These are phyloP conservation scores for Sesia apiformis DNA, from an alignment of 2,888 invertebrate species.

Conservation along the genomic window DNA sequence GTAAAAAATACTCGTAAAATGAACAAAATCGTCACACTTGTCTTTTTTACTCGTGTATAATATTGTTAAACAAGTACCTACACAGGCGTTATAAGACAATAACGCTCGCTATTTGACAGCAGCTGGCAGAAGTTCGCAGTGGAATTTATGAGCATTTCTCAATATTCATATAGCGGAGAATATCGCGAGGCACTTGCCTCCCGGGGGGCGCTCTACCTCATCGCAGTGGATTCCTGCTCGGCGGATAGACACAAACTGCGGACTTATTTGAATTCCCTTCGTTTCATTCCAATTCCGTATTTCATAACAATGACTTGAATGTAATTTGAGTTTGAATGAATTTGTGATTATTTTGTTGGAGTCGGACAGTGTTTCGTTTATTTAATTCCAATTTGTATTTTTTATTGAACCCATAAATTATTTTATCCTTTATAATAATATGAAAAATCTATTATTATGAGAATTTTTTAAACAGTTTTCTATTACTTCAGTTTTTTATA, in stretches of 20 bases:
- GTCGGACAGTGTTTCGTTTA: too few species aligned
- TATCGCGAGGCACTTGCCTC: constrained; percentile 24
- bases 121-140: constrained; percentile 25
- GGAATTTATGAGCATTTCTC: constrained; percentile 59
- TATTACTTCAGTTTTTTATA: too few species aligned
- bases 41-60: too few species aligned
- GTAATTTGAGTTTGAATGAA: constrained; percentile 27
- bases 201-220: constrained; percentile 29
- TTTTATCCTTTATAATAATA: too few species aligned
- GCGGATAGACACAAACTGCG: constrained; percentile 48
- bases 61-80: background rate
- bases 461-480: too few species aligned
- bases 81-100: constrained; percentile 14
- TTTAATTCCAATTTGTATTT: too few species aligned
- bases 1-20: too few species aligned
- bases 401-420: too few species aligned
- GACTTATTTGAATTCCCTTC: constrained; percentile 60
- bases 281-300: constrained; percentile 40
- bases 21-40: too few species aligned
- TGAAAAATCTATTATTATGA: too few species aligned
- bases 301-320: constrained; percentile 44
- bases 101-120: constrained; percentile 34
- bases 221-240: constrained; percentile 47
- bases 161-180: constrained; percentile 51
- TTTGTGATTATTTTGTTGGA: constrained; percentile 4